Percentiles rank a stretch among this genome's conserved stretches.
Conservation (phyloP, 2,888 invertebrate species). For the Nudaria mundana region DNA sequence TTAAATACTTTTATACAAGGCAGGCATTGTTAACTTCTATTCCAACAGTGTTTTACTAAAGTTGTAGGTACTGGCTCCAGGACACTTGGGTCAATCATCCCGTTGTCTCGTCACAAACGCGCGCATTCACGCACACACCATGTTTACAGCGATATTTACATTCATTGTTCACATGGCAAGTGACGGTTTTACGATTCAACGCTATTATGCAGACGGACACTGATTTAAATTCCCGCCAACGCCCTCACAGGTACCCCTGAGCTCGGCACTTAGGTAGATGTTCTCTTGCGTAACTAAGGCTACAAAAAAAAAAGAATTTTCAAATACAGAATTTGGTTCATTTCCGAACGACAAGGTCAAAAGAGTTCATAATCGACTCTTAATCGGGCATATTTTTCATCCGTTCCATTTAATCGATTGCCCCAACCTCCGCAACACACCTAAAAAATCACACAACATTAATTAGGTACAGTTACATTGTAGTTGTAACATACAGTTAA, state of each 20-base stretch:
- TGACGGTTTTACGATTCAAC: conserved; percentile 33
- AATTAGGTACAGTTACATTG: no score
- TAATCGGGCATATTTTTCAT: no score
- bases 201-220: conserved; percentile 32
- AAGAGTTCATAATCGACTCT: no score
- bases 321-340: neutral
- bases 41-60: no score
- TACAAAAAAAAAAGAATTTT: conserved; percentile 10
- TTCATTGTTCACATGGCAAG: conserved; percentile 43
- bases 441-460: no score
- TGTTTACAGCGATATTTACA: conserved; percentile 50
- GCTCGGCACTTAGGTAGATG: conserved; percentile 3
- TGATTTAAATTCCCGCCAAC: conserved; percentile 32
- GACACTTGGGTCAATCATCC: conserved; percentile 38
- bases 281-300: conserved; percentile 23
- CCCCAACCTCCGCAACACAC: no score
- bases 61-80: no score
- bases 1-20: no score
- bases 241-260: conserved; percentile 19
- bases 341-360: no score
- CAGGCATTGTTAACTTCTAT: no score
- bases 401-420: no score
- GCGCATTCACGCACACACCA: conserved; percentile 20
- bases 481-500: no score
- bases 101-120: conserved; percentile 13